phyloP scores from a whole-genome alignment of 1,140 invertebrate species.

The Glossosoma conforme region DNA sequence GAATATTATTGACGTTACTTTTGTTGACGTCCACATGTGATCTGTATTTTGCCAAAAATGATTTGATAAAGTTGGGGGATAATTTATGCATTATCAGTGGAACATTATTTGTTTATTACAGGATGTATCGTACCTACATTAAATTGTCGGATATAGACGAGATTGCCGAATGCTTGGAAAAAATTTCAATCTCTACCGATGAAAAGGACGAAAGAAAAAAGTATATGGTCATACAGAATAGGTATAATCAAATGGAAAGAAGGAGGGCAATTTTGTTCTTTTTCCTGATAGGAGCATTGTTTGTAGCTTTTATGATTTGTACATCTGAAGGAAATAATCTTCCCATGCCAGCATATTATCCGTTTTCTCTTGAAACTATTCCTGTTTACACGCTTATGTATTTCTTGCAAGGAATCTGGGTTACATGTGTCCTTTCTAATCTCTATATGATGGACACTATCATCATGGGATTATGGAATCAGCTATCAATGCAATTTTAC shows the following conservation, averaged over 20 bases:
- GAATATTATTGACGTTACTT: conserved; percentile 1
- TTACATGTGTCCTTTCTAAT: conserved; percentile 7
- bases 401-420: conserved; percentile 4
- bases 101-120: conserved; percentile 8
- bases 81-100: conserved; percentile 19
- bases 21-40: conserved; percentile 10
- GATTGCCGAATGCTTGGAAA: conserved; percentile 2
- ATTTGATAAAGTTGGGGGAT: conserved; percentile 18
- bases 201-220: conserved; percentile 5
- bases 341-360: conserved; percentile 16
- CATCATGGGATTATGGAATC: conserved; percentile 17
- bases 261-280: conserved; percentile 7
- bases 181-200: conserved; percentile 2
- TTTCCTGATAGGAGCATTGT: conserved; percentile 8
- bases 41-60: conserved; percentile 6
- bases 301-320: conserved; percentile 5
- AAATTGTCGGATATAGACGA: conserved; percentile 10
- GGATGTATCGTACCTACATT: background rate
- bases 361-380: conserved; percentile 5
- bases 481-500: conserved; percentile 17
- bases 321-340: conserved; percentile 7
- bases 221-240: conserved; percentile 11
- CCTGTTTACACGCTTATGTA: background rate
- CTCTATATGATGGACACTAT: conserved; percentile 11
- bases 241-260: conserved; percentile 6